Evolutionary conservation across 2,888 invertebrate species (phyloP).

Genomic region (Scaptomyza parva): DNA sequence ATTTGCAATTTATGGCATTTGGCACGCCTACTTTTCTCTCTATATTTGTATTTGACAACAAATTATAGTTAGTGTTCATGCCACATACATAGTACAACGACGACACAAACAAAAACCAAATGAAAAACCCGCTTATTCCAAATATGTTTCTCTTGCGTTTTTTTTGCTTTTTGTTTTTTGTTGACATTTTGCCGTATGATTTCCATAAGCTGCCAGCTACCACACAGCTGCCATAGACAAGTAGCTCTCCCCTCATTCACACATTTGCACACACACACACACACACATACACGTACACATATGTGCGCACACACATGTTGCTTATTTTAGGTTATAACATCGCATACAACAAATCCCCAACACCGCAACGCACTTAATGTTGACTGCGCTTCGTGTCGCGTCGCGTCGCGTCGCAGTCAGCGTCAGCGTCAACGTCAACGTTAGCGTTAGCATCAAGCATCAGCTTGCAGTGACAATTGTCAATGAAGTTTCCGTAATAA

Average conservation of each 20-base stretch:
- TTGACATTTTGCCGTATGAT: constrained; percentile 78
- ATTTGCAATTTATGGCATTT: constrained; percentile 54
- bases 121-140: constrained; percentile 63
- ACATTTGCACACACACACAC: constrained; percentile 25
- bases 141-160: constrained; percentile 56
- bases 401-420: constrained; percentile 19
- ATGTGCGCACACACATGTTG: constrained; percentile 63
- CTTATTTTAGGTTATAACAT: constrained; percentile 72
- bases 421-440: constrained; percentile 21
- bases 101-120: not conserved
- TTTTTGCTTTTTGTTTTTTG: constrained; percentile 59
- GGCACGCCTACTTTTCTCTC: constrained; percentile 45
- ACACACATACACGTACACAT: not conserved
- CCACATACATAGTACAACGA: constrained; percentile 25
- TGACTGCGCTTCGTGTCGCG: constrained; percentile 32
- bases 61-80: constrained; percentile 54
- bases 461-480: constrained; percentile 82
- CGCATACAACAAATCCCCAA: constrained; percentile 73
- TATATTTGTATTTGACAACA: constrained; percentile 49
- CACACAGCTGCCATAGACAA: constrained; percentile 68
- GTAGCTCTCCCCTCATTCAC: constrained; percentile 44
- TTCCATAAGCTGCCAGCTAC: constrained; percentile 74
- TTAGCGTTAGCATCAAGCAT: constrained; percentile 38
- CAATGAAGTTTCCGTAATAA: constrained; percentile 84
- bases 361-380: constrained; percentile 75